Evolutionary conservation across 1,140 invertebrate genomes (phyloP), one percentile per base, ranked within the genome.

Genomic region (Manduca sexta): DNA sequence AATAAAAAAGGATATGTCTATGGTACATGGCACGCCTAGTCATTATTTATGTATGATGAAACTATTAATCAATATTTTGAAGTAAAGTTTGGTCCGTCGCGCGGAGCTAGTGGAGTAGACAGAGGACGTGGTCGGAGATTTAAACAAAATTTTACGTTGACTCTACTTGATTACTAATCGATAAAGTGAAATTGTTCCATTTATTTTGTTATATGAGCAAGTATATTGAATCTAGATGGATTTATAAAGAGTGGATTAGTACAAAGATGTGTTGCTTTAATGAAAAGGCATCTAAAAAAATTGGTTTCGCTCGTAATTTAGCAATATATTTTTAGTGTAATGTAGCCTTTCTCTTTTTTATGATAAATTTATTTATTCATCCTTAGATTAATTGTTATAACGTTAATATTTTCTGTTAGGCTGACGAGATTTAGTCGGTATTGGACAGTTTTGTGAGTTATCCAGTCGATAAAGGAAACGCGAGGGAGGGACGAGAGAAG

Each of bases 1-100:
- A 58, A 56, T 47, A 41, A 63, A 51, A 38, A 49, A 63, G 56
- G 46, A 61, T 65, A 71, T 69, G 44, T 70, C 66, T 74, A 72
- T 71, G 71, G 76, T 80, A 69, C 77, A 78, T 64, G 69, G 64
- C 74, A 75, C 61, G 67, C 76, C 80, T 84, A 84, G 80, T 84
- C 80, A 84, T 84, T 83, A 80, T 74, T 81, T 80, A 74, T 79
- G 67, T 83, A 71, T 64, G 58, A 26, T 26, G 57, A 74, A 68
- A 57, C 52, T 68, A 68, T 67, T 64, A 63, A 61, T 61, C 66
- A 64, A 68, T 70, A 65, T 67, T 64, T 62, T 59, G 66, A 63
- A 60, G 48, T 56, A 52, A 65, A 64, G 52, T 3, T 26, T 8
- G 4, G 4, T 3, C 4, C 4, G 4, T 26, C 8, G 21, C 8